These are phyloP conservation scores for Diachasma alloeum DNA, from an alignment of 1,140 invertebrate genomes.

Conservation along the genomic window DNA sequence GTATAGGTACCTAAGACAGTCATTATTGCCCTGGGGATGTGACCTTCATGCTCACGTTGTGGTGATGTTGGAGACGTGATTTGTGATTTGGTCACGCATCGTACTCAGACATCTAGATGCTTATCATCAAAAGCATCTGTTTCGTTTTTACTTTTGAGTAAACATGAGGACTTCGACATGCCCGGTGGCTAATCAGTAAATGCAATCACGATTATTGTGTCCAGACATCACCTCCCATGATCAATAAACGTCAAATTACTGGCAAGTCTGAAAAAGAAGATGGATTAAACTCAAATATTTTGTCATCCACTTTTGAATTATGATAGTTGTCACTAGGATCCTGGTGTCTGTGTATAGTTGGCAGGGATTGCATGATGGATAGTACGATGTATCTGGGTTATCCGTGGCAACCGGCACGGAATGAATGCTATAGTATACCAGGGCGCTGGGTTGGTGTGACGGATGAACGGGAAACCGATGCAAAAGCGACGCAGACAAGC, in stretches of 20 bases:
- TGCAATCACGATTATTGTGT: neutral
- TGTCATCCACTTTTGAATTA: neutral
- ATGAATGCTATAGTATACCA: slow-evolving; percentile 2
- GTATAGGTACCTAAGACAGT: neutral
- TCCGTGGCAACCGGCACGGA: slow-evolving; percentile 21
- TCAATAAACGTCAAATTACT: too few species aligned
- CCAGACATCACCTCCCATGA: too few species aligned
- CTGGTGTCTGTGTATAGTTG: slow-evolving; percentile 2
- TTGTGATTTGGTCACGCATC: neutral
- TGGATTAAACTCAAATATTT: neutral
- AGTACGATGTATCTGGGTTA: slow-evolving; percentile 25
- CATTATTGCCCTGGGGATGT: neutral
- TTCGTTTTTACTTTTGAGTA: too few species aligned
- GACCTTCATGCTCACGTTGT: neutral
- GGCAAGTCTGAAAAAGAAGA: neutral
- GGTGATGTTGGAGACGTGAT: neutral
- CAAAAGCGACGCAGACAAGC: slow-evolving; percentile 12
- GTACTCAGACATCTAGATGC: neutral
- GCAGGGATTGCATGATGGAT: slow-evolving; percentile 16
- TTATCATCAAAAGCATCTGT: too few species aligned
- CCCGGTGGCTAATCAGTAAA: too few species aligned
- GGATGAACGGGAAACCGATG: slow-evolving; percentile 26
- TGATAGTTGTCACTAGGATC: neutral
- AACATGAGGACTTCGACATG: too few species aligned
- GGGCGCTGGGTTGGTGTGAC: neutral